A percentile compares a stretch with the other conserved stretches of the same genome.
These are phyloP conservation scores for Thereva nobilitata DNA, from an alignment of 2,888 invertebrate species.

Conservation along the genomic window DNA sequence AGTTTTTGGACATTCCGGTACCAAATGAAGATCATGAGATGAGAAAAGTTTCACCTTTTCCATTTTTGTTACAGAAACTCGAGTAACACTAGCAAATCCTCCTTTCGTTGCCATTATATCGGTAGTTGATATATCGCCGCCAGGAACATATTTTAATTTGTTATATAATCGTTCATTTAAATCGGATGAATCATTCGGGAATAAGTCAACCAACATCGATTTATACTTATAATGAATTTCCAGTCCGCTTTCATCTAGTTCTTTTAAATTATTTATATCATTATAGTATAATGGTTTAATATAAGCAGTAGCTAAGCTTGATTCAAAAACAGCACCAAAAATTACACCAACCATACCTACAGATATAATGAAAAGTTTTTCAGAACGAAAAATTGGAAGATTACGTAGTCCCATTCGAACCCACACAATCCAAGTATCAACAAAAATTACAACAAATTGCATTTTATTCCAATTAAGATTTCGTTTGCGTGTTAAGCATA, in stretches of 20 bases:
- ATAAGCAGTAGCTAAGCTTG: slow-evolving; percentile 56
- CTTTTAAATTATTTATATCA: slow-evolving; percentile 54
- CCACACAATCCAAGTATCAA: slow-evolving; percentile 55
- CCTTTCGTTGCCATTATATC: slow-evolving; percentile 47
- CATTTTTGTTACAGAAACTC: slow-evolving; percentile 50
- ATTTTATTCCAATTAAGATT: background rate
- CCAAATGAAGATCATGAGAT: slow-evolving; percentile 51
- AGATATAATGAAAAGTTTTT: slow-evolving; percentile 54
- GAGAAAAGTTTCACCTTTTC: slow-evolving; percentile 51
- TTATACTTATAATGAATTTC: slow-evolving; percentile 55
- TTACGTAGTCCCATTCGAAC: slow-evolving; percentile 51
- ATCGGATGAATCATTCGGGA: slow-evolving; percentile 51
- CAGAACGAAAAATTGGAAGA: slow-evolving; percentile 54
- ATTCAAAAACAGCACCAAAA: slow-evolving; percentile 57
- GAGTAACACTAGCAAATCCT: slow-evolving; percentile 51
- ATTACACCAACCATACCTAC: slow-evolving; percentile 56
- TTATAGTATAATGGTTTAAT: slow-evolving; percentile 56
- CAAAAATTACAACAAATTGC: slow-evolving; percentile 47
- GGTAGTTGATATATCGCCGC: slow-evolving; percentile 42
- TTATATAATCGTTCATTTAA: slow-evolving; percentile 50
- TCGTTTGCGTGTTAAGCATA: slow-evolving; percentile 2
- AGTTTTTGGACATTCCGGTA: slow-evolving; percentile 56
- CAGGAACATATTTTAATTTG: slow-evolving; percentile 49
- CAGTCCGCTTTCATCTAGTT: slow-evolving; percentile 51
- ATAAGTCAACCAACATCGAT: slow-evolving; percentile 56